These are phyloP conservation scores for Theocolax elegans DNA, from an alignment of 1,140 invertebrate species.

Conservation along the genomic window DNA sequence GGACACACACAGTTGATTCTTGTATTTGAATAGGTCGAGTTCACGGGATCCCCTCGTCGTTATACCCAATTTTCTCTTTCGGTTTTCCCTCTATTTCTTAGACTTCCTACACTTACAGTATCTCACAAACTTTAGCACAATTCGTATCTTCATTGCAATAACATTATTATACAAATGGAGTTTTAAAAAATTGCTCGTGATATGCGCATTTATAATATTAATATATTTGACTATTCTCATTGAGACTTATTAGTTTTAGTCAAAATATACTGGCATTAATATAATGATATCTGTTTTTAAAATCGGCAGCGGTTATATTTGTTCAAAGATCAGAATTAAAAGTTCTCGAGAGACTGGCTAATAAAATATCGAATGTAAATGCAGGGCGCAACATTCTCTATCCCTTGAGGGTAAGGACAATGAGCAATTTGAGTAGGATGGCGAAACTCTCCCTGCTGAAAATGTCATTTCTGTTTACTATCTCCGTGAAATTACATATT, in stretches of 20 bases:
- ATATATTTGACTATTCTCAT: too few species aligned
- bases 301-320: too few species aligned
- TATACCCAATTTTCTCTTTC: slow-evolving; percentile 15
- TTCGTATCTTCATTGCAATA: too few species aligned
- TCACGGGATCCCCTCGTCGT: not conserved
- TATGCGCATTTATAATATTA: too few species aligned
- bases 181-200: too few species aligned
- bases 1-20: not conserved
- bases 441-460: slow-evolving; percentile 44
- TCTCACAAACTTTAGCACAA: too few species aligned
- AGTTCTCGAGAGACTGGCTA: slow-evolving; percentile 37
- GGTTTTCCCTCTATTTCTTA: slow-evolving; percentile 1
- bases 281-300: too few species aligned
- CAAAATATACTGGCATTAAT: too few species aligned
- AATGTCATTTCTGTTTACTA: slow-evolving; percentile 39
- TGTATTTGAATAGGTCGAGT: slow-evolving; percentile 5
- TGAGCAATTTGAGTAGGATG: slow-evolving; percentile 18
- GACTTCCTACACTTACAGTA: too few species aligned
- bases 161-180: too few species aligned
- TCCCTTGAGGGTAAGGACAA: not conserved
- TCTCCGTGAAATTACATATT: slow-evolving; percentile 34
- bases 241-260: too few species aligned
- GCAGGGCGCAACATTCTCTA: not conserved
- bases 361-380: not conserved
- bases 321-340: slow-evolving; percentile 46